Base-by-base conservation (phyloP, 2,113 vertebrate species). In the Sula dactylatra region DNA sequence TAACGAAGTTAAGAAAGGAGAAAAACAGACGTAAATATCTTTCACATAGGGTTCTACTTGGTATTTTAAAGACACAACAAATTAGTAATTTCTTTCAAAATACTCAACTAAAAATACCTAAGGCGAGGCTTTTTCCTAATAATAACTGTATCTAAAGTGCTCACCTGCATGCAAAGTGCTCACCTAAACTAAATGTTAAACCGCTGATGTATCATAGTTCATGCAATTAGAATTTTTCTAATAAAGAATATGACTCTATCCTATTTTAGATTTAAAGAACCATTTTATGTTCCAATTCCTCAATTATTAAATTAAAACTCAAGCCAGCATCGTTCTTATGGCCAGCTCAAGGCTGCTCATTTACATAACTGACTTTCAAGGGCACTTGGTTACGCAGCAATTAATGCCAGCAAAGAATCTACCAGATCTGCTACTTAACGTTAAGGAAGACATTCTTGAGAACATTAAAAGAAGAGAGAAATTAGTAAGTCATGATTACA, bases 301-400 rank as follows among this genome's bases (percentile, higher is more conserved):
- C 83, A 81, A 82, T 79, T 96, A 95, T 92, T 93, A 88, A 93
- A 96, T 93, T 92, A 96, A 96, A 94, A 84, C 81, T 82, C 62
- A 76, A 79, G 78, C 89, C 89, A 71, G 72, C 90, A 83, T 83
- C 34, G 11, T 83, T 96, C 94, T 87, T 82, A 94, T 1, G 47
- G 93, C 76, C 94, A 95, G 84, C 84, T 96, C 85, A 95, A 94
- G 95, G 93, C 82, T 87, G 81, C 82, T 95, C 91, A 95, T 97
- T 96, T 96, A 90, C 88, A 86, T 92, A 93, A 93, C 88, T 91
- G 77, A 95, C 91, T 96, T 97, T 95, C 96, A 96, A 95, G 93
- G 96, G 86, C 95, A 95, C 82, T 94, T 95, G 6, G 67, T 80
- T 82, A 72, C 2, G 2, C 38, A 86, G 93, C 89, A 82, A 93